Base-by-base conservation (phyloP, 2,888 invertebrate genomes). In the Prosapia bicincta region DNA sequence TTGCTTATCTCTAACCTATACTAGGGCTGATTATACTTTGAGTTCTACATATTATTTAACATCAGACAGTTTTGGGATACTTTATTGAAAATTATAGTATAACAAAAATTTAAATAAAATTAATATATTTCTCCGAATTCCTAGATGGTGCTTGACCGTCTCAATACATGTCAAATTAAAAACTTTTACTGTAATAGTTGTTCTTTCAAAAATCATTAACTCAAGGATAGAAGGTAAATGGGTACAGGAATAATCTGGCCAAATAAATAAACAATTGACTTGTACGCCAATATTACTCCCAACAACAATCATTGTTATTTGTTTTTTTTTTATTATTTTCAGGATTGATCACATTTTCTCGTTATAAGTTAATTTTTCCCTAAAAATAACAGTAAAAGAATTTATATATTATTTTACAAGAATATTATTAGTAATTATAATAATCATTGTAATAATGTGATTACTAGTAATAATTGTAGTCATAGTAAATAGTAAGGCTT, bases 241-340 rank as follows among this genome's bases (percentile, higher is more conserved):
- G 30, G 5, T 30, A 30, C 9, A 38, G 38, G 38, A 13, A 13
- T 38, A 38, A 2, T 38, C 10, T 38, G 38, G 54, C 69, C 65
- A 74, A 74, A 73, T 69, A 69, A 74, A 74, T 74, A 54, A 30
- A 69, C 74, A 74, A 69, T 74, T 74, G 69, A 74, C 74, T 74
- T 69, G 74, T 69, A 54, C 69, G 69, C 74, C 25, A 65, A 69
- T 73, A 69, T 74, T 66, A 74, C 69, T 74, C 69, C 68, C 74
- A 74, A 74, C 74, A 69, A 69, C 74, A 69, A 65, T 74, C 68
- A n/a, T 54, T 68, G 43, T 28, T 43, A 69, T 54, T 69, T 69
- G 30, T 28, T 68, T 32, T 68, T 73, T 69, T 74, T 66, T 72
- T 69, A 65, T 30, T 65, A 26, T 74, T 74, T 20, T 54, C 20